Evolutionary conservation across 2,797 vertebrate species (phyloP), one percentile per base, ranked within the genome.

Genomic region (Helicolenus hilgendorfi): DNA sequence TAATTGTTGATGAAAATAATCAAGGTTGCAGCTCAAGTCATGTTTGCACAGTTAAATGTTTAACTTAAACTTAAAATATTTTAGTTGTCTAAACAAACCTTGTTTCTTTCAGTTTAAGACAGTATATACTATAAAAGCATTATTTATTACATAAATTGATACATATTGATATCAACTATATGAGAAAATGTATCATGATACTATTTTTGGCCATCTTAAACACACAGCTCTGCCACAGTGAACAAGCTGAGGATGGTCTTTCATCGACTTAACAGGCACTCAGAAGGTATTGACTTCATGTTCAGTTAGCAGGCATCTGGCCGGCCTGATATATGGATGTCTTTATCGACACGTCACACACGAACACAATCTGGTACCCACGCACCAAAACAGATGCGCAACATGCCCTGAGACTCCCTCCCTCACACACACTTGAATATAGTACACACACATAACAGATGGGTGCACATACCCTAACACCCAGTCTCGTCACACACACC

Each of bases 291-390:
- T 49, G 67, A 81, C 79, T 72, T 62, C 0, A 60, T 53, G 73
- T 72, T 85, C 79, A 22, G 35, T 77, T 82, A 83, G 38, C 79
- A 49, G 63, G 31, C 82, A 68, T 60, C 59, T 55, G 58, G 31
- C 9, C 10, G 1, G 7, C 35, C 85, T 83, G 68, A 84, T 72
- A 45, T 20, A 65, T 65, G 31, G 55, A 80, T 3, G 26, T 72
- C 70, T 62, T 83, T 14, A 88, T 76, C 13, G 3, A 79, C 68
- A 77, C 3, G 68, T 33, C 4, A 22, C 11, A 64, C 10, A 36
- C 5, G 11, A 63, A 41, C 70, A 49, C 33, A 78, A n/a, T n/a
- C 41, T 63, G 18, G 20, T 22, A 29, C 3, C 7, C 20, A 26
- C 11, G 56, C 36, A 65, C 49, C 24, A 31, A 74, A 63, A 84